Base-by-base conservation (phyloP, 2,797 vertebrate genomes). In the Macropus fuliginosus region DNA sequence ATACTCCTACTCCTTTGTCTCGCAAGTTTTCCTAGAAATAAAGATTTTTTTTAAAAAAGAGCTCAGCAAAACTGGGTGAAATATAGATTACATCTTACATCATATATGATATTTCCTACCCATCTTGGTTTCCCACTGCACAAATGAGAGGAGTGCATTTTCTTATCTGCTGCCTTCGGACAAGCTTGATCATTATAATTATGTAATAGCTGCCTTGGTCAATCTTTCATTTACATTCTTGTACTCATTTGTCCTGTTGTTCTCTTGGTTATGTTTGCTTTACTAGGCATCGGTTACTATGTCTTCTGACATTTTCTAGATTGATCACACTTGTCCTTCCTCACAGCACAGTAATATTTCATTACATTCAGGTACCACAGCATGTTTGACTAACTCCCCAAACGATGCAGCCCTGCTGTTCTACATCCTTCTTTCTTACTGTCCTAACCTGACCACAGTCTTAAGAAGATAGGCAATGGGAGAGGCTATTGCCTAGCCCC, bases 71-170 rank as follows among this genome's bases (percentile, higher is more conserved):
- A 74, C 2, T 18, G 24, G 18, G n/a, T 8, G 14, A 21, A n/a
- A 40, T 74, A 8, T 3, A 74, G 66, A 40, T 74, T 40, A 18
- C 40, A 2, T 74, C 16, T 40, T 74, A 18, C n/a, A 24, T 21
- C 16, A 21, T 40, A 14, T n/a, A 10, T 74, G 66, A 74, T 40
- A 13, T 14, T 62, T 62, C 14, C 4, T 62, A 21, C 66, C n/a
- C n/a, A 40, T 40, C 40, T 6, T 40, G 1, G 1, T 24, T 74
- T n/a, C n/a, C n/a, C 16, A 40, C 5, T 24, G 0, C 6, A 0
- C n/a, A 74, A 40, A 74, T 74, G n/a, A 40, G 66, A 74, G n/a
- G 5, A 74, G 18, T 40, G 8, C 18, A 40, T 74, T 74, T 74
- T 21, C 66, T 74, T 74, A 9, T 40, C 66, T 74, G 24, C 18